These are phyloP conservation scores for Conomelus anceps DNA, from an alignment of 2,888 invertebrate genomes.

Conservation along the genomic window DNA sequence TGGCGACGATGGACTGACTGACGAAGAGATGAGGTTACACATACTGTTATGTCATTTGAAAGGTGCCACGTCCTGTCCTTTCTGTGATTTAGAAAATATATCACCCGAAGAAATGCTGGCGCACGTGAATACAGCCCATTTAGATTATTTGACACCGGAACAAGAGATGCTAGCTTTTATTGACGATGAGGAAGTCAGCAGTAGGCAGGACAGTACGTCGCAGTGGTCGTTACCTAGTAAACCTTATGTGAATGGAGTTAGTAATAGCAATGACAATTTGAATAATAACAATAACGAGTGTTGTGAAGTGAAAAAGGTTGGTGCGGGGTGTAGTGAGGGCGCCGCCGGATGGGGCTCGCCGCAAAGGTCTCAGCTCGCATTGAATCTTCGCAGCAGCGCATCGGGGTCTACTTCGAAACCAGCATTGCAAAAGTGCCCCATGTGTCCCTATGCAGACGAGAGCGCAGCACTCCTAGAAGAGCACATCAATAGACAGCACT, in stretches of 20 bases:
- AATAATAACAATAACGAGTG: constrained; percentile 40
- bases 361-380: constrained; percentile 60
- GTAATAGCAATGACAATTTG: constrained; percentile 30
- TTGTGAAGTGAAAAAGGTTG: constrained; percentile 18
- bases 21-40: constrained; percentile 71
- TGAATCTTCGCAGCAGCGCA: constrained; percentile 55
- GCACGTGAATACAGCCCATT: constrained; percentile 78
- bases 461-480: constrained; percentile 69
- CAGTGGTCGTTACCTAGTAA: constrained; percentile 24
- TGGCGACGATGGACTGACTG: constrained; percentile 71
- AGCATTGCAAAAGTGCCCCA: constrained; percentile 53
- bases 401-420: constrained; percentile 24
- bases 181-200: constrained; percentile 55
- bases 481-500: constrained; percentile 77
- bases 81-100: constrained; percentile 68
- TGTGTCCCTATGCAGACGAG: constrained; percentile 68
- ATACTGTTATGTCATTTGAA: constrained; percentile 72
- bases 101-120: constrained; percentile 66
- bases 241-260: constrained; percentile 21
- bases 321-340: constrained; percentile 38
- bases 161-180: constrained; percentile 70
- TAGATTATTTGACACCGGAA: constrained; percentile 74
- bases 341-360: constrained; percentile 64
- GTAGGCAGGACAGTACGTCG: constrained; percentile 23
- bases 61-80: constrained; percentile 71